Percentiles rank a stretch among this genome's conserved stretches.
These are phyloP conservation scores for Tokudaia tokunoshimensis DNA, from an alignment of 2,797 vertebrate species.

Conservation along the genomic window DNA sequence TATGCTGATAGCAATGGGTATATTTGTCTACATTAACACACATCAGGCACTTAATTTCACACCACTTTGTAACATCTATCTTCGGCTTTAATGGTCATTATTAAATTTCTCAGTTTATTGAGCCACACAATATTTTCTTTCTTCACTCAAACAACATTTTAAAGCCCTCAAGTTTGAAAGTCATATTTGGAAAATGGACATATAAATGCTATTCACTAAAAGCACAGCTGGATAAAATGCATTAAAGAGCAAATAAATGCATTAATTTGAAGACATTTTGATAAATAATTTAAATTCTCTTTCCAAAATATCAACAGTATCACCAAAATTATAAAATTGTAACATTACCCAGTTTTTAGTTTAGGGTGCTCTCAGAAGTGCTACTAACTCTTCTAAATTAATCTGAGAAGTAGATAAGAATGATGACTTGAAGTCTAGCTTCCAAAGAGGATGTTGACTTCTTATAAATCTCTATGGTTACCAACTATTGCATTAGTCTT, in stretches of 20 bases:
- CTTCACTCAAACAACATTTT: neutral
- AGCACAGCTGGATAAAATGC: neutral
- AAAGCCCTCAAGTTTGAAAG: neutral
- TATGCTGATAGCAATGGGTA: neutral
- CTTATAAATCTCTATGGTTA: neutral
- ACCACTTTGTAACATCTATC: neutral
- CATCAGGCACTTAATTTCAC: neutral
- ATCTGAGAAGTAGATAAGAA: neutral
- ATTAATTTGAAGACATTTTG: neutral
- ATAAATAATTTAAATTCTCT: constrained; percentile 14
- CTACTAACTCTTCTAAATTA: constrained; percentile 9
- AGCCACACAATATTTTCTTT: neutral
- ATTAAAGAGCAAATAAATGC: neutral
- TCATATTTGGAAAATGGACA: neutral
- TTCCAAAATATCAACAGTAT: constrained; percentile 23
- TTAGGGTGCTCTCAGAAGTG: neutral
- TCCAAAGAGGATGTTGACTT: neutral
- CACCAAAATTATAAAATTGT: neutral
- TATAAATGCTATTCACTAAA: neutral
- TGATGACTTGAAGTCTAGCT: neutral
- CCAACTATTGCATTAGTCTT: neutral
- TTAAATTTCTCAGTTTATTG: constrained; percentile 1
- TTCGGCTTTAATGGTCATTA: neutral
- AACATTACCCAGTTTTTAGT: neutral
- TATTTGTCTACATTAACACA: neutral